Percentiles rank a stretch among this genome's conserved stretches.
phyloP scores from a whole-genome alignment of 1,140 invertebrate species.

The Batillaria attramentaria region DNA sequence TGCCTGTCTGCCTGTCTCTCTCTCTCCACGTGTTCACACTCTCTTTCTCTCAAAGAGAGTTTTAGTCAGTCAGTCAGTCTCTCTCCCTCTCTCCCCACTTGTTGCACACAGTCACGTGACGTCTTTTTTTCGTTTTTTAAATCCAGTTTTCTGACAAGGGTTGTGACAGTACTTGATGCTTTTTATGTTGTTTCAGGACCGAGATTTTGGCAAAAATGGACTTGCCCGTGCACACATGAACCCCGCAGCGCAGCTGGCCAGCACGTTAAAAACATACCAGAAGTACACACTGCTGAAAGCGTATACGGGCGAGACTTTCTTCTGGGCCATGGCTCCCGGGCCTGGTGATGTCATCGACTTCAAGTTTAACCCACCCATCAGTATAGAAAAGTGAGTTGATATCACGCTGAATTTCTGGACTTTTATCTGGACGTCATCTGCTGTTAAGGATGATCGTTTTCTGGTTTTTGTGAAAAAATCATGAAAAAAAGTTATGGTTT shows the following conservation, averaged over 20 bases:
- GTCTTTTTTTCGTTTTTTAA: too few relatives aligned
- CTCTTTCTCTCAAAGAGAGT: too few relatives aligned
- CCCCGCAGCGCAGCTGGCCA: conserved; percentile 82
- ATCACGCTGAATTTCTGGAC: neutral
- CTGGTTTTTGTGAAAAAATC: neutral
- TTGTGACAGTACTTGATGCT: too few relatives aligned
- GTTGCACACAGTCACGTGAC: too few relatives aligned
- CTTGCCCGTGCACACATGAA: conserved; percentile 81
- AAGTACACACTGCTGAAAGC: conserved; percentile 86
- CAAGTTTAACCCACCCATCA: conserved; percentile 83
- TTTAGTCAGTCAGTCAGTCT: too few relatives aligned
- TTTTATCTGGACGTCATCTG: neutral
- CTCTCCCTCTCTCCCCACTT: too few relatives aligned
- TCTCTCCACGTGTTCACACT: too few relatives aligned
- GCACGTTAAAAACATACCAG: conserved; percentile 88
- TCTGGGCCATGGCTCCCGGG: conserved; percentile 92
- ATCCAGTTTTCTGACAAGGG: too few relatives aligned
- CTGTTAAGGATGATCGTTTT: neutral
- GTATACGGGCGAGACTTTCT: conserved; percentile 91
- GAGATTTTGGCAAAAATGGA: conserved; percentile 91
- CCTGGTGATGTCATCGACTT: conserved; percentile 87
- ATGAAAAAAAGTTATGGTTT: conserved; percentile 1
- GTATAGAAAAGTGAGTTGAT: conserved; percentile 80
- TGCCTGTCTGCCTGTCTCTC: neutral
- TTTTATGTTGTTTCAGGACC: conserved; percentile 79